Conservation (phyloP, 2,797 vertebrate genomes). For the Otolemur crassicaudatus region DNA sequence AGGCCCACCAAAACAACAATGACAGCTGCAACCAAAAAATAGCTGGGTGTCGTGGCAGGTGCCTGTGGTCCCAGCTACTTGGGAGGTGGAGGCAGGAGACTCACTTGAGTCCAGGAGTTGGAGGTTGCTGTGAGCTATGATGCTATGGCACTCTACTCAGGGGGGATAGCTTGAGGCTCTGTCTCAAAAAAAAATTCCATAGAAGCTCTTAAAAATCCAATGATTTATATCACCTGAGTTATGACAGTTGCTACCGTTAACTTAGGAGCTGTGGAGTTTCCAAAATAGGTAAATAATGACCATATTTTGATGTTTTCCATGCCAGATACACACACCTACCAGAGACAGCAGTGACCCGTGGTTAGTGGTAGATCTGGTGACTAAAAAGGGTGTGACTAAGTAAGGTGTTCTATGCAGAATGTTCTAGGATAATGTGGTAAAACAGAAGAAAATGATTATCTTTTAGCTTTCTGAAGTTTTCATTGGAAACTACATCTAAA, state of each 20-base stretch:
- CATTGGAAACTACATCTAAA: not conserved
- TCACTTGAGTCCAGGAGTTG: too few species aligned
- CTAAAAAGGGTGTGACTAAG: slow-evolving; percentile 51
- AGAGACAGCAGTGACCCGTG: not conserved
- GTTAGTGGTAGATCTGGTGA: not conserved
- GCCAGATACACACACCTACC: not conserved
- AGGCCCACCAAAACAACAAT: too few species aligned
- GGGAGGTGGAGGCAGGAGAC: too few species aligned
- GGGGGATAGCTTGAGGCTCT: too few species aligned
- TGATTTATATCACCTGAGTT: not conserved
- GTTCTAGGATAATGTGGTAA: not conserved
- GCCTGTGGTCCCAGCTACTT: too few species aligned
- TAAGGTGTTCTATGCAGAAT: not conserved
- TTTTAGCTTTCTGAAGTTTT: slow-evolving; percentile 14
- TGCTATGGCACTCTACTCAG: too few species aligned
- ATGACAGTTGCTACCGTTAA: not conserved
- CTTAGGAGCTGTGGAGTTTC: not conserved
- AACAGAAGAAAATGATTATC: slow-evolving; percentile 19
- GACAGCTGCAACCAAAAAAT: too few species aligned
- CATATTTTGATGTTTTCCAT: slow-evolving; percentile 7
- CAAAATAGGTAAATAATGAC: slow-evolving; percentile 14
- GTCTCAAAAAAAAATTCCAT: too few species aligned
- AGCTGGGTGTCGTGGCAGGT: too few species aligned
- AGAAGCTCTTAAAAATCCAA: not conserved
- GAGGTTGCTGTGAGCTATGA: too few species aligned